A percentile compares a stretch with the other conserved stretches of the same genome.
phyloP scores from a whole-genome alignment of 2,797 vertebrate species.

The Phylloscopus collybita region DNA sequence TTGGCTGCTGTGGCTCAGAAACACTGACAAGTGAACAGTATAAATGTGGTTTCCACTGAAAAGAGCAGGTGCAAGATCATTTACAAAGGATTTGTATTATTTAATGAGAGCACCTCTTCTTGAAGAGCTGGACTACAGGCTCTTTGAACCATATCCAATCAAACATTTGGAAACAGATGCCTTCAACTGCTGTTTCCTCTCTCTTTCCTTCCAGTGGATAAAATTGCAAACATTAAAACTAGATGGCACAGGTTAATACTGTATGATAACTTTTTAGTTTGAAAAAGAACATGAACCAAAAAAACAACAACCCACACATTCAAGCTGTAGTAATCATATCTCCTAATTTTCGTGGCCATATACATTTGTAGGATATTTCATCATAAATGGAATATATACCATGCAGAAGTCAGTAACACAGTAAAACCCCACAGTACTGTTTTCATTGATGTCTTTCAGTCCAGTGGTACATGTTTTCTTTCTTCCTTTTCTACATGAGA shows the following conservation, averaged over 20 bases:
- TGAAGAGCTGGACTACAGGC: neutral
- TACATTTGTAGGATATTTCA: neutral
- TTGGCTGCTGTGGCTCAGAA: neutral
- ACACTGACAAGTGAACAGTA: neutral
- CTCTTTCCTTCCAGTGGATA: neutral
- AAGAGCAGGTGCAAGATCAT: neutral
- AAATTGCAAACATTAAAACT: neutral
- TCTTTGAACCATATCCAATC: conserved; percentile 34
- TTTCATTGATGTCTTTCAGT: neutral
- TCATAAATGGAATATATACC: rapidly evolving
- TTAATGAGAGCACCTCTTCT: conserved; percentile 9
- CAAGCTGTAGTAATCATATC: neutral
- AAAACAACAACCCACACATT: neutral
- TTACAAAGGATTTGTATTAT: neutral
- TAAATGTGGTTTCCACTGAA: neutral
- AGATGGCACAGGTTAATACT: neutral
- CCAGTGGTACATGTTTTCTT: neutral
- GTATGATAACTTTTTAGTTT: neutral
- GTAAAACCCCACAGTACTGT: neutral
- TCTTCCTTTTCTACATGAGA: neutral
- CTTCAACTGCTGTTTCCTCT: neutral
- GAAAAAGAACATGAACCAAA: neutral
- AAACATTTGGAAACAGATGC: conserved; percentile 50
- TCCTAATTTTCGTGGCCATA: rapidly evolving
- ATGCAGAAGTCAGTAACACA: neutral